Evolutionary conservation across 2,888 invertebrate genomes (phyloP).

Genomic region (Macrophya alboannulata): DNA sequence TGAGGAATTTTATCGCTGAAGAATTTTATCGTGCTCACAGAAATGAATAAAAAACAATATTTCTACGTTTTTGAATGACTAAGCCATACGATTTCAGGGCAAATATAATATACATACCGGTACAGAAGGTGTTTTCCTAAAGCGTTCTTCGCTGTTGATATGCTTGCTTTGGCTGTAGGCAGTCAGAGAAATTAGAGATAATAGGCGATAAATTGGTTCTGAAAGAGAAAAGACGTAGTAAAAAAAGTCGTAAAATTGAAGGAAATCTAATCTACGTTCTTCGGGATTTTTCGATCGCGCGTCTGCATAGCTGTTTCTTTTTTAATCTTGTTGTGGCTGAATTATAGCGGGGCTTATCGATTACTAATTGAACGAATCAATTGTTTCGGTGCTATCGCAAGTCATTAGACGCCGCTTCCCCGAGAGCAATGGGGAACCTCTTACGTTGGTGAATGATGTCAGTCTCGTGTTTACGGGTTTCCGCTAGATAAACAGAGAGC

Average conservation of each 20-base stretch:
- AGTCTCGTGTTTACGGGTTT: constrained; percentile 65
- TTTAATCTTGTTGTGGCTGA: constrained; percentile 47
- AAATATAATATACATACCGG: neutral
- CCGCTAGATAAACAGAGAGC: constrained; percentile 64
- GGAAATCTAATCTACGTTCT: constrained; percentile 38
- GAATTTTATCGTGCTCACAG: neutral
- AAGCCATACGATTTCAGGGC: neutral
- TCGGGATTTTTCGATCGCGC: constrained; percentile 7
- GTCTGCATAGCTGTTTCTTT: neutral
- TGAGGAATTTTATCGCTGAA: neutral
- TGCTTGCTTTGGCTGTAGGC: neutral
- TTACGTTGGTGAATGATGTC: constrained; percentile 60
- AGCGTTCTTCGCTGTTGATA: neutral
- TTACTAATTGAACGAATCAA: constrained; percentile 73
- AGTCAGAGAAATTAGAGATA: neutral
- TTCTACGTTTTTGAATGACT: neutral
- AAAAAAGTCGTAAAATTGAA: constrained; percentile 32
- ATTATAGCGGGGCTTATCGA: constrained; percentile 59
- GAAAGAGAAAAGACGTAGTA: constrained; percentile 1
- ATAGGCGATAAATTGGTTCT: neutral
- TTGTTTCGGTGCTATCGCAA: constrained; percentile 65
- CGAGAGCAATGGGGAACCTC: constrained; percentile 61
- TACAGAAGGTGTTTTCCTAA: neutral
- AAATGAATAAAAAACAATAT: neutral
- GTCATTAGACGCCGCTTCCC: constrained; percentile 59